Percentiles rank a stretch among this genome's conserved stretches.
phyloP scores from a whole-genome alignment of 2,888 invertebrate genomes.

The Drosophila barbarae region DNA sequence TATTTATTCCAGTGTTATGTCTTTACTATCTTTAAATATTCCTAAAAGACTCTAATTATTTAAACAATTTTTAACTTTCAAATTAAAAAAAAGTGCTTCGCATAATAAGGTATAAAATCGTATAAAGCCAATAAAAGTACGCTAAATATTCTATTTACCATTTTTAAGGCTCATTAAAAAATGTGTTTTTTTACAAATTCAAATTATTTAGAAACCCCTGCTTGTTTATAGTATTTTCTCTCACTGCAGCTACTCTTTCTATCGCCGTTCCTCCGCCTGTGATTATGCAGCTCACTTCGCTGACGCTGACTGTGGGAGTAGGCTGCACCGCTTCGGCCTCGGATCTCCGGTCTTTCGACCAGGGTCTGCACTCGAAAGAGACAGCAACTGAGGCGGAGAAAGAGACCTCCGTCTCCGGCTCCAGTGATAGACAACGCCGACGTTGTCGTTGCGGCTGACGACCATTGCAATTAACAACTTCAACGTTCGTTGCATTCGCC shows the following conservation, averaged over 20 bases:
- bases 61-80: neutral
- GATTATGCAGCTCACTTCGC: constrained; percentile 53
- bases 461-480: constrained; percentile 73
- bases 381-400: constrained; percentile 2
- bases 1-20: too few species aligned
- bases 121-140: too few species aligned
- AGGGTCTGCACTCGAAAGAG: constrained; percentile 20
- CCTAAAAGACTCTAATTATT: too few species aligned
- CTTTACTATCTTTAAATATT: too few species aligned
- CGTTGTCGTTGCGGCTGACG: constrained; percentile 59
- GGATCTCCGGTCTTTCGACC: constrained; percentile 21
- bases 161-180: too few species aligned
- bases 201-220: too few species aligned
- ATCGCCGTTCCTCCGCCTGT: constrained; percentile 15
- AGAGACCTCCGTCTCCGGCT: neutral
- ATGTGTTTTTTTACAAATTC: rapidly evolving
- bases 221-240: neutral
- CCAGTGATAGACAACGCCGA: constrained; percentile 15
- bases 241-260: constrained; percentile 8
- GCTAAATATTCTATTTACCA: too few species aligned
- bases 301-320: constrained; percentile 57
- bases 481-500: constrained; percentile 64
- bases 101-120: too few species aligned
- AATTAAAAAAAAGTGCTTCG: neutral
- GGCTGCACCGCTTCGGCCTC: constrained; percentile 24